Percentiles rank a stretch among this genome's conserved stretches.
Evolutionary conservation across 2,888 invertebrate genomes (phyloP).

Genomic region (Trichogramma dendrolimi): DNA sequence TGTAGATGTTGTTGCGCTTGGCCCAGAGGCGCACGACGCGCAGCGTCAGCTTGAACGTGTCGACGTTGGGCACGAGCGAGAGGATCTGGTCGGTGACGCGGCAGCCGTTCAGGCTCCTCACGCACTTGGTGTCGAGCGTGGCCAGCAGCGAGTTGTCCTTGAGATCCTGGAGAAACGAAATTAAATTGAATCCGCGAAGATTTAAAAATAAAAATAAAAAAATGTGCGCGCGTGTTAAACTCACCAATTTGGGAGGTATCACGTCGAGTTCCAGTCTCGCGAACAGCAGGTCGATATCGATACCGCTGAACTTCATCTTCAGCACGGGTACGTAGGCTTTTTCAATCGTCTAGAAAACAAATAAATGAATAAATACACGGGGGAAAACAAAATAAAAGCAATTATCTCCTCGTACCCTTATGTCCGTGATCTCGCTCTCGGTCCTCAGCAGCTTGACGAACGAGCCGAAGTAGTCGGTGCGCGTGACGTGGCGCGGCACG

Average conservation of each 20-base stretch:
- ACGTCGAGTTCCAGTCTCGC: constrained; percentile 91
- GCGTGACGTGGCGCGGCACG: constrained; percentile 90
- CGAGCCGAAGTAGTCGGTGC: constrained; percentile 88
- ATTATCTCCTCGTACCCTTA: constrained; percentile 55
- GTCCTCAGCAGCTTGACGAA: constrained; percentile 87
- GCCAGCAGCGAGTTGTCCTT: constrained; percentile 86
- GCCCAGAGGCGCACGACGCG: constrained; percentile 98
- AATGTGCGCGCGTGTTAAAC: constrained; percentile 13
- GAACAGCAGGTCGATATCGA: constrained; percentile 98
- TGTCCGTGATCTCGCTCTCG: constrained; percentile 79
- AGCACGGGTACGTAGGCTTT: constrained; percentile 99
- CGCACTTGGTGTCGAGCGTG: constrained; percentile 93
- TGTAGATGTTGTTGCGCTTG: constrained; percentile 96
- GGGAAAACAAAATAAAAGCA: background rate
- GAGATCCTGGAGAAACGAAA: constrained; percentile 63
- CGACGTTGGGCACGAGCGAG: constrained; percentile 88
- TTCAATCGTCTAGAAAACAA: constrained; percentile 69
- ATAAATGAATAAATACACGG: background rate
- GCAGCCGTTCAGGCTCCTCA: constrained; percentile 94
- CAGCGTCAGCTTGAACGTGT: constrained; percentile 88
- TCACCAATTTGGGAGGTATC: constrained; percentile 74
- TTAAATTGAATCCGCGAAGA: too few species aligned
- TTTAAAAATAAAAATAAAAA: background rate
- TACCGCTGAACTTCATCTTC: constrained; percentile 97
- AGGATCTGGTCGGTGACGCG: constrained; percentile 98